phyloP scores from a whole-genome alignment of 2,888 invertebrate species.

The Eupithecia tripunctaria region DNA sequence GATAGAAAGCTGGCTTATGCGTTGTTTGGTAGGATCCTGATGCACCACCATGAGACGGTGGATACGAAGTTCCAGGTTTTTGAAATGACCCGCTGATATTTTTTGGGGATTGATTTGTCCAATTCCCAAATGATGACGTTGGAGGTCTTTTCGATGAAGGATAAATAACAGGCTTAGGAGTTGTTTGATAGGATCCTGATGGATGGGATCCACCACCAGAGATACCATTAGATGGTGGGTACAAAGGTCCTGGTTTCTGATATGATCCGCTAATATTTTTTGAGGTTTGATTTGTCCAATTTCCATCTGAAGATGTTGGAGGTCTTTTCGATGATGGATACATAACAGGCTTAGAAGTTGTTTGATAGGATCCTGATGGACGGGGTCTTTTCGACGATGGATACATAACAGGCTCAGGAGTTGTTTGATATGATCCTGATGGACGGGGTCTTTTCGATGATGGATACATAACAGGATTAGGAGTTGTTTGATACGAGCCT shows the following conservation, averaged over 20 bases:
- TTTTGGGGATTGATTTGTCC: neutral
- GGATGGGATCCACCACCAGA: neutral
- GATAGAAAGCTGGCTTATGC: neutral
- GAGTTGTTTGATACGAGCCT: neutral
- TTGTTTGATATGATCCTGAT: neutral
- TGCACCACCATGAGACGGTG: neutral
- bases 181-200: neutral
- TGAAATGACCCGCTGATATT: neutral
- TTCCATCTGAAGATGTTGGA: neutral
- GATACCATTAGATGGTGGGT: neutral
- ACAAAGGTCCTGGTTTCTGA: neutral
- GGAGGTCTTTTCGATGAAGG: neutral
- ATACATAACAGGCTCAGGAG: no score
- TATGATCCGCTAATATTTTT: neutral
- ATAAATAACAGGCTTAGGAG: neutral
- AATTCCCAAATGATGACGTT: neutral
- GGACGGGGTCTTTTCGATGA: neutral
- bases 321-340: conserved; percentile 1
- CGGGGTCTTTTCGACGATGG: neutral
- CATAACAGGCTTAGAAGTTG: neutral
- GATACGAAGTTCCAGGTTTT: neutral
- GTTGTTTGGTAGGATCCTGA: neutral
- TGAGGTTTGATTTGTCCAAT: neutral
- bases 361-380: neutral
- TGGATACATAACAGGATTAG: neutral